These are phyloP conservation scores for Eriosoma lanigerum DNA, from an alignment of 1,140 invertebrate species.

Conservation along the genomic window DNA sequence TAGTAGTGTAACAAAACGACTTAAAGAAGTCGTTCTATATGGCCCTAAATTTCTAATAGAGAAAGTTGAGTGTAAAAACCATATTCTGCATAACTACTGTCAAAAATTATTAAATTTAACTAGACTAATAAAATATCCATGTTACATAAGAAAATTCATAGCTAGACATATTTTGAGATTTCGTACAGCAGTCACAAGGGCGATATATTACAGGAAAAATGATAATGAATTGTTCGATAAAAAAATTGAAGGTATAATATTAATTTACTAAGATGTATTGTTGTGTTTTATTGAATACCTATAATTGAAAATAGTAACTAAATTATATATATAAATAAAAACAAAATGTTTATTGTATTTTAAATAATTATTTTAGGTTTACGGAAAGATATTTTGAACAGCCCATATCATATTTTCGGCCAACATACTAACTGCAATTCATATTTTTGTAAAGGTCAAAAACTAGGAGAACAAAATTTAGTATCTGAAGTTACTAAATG, in stretches of 20 bases:
- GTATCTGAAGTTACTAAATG: not conserved
- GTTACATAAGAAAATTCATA: constrained; percentile 1
- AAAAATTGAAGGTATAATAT: constrained; percentile 13
- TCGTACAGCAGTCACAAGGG: constrained; percentile 1
- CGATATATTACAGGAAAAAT: not conserved
- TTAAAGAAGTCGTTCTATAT: constrained; percentile 1
- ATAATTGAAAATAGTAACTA: too few species aligned
- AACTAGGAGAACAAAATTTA: not conserved
- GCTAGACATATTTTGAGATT: not conserved
- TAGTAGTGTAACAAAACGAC: constrained; percentile 21
- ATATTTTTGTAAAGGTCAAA: constrained; percentile 12
- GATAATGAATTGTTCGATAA: not conserved
- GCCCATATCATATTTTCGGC: not conserved
- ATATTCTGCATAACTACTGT: not conserved
- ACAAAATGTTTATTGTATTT: not conserved
- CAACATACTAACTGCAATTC: not conserved
- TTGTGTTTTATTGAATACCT: too few species aligned
- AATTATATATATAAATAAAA: not conserved
- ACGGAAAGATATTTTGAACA: not conserved
- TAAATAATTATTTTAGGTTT: not conserved
- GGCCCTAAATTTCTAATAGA: not conserved
- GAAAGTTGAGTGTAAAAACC: constrained; percentile 19
- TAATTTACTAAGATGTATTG: too few species aligned
- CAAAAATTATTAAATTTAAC: not conserved
- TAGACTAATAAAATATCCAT: not conserved